Percentiles rank a stretch among this genome's conserved stretches.
Evolutionary conservation across 2,113 vertebrate genomes (phyloP).

Genomic region (Pelodiscus sinensis): DNA sequence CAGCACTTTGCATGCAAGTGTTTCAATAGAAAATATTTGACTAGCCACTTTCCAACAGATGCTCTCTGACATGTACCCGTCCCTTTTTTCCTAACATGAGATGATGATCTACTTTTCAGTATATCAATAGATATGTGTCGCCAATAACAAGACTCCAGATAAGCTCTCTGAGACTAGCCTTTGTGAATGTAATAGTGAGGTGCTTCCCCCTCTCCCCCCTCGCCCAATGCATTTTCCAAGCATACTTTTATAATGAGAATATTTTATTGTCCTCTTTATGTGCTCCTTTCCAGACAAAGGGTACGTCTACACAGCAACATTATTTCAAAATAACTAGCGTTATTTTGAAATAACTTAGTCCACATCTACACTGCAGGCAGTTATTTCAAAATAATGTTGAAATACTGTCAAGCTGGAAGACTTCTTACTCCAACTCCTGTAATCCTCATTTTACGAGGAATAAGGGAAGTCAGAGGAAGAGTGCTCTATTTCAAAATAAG

Average conservation of each 20-base stretch:
- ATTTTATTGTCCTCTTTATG: constrained; percentile 26
- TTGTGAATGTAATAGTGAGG: background rate
- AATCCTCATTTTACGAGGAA: too few species aligned
- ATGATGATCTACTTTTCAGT: background rate
- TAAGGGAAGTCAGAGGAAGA: too few species aligned
- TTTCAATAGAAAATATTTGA: background rate
- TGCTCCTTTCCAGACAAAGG: constrained; percentile 19
- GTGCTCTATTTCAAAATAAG: too few species aligned
- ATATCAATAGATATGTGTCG: background rate
- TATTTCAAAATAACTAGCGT: too few species aligned
- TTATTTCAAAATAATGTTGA: too few species aligned
- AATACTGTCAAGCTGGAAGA: too few species aligned
- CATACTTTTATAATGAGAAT: background rate
- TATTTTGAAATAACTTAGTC: too few species aligned
- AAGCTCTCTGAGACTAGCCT: background rate
- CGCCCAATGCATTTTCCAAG: constrained; percentile 10
- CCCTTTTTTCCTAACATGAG: background rate
- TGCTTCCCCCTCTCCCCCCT: background rate
- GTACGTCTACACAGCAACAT: too few species aligned
- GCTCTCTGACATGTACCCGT: background rate
- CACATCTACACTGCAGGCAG: too few species aligned
- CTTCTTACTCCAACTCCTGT: too few species aligned
- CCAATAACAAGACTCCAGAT: constrained; percentile 25
- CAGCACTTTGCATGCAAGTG: background rate
- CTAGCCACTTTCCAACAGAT: background rate